Evolutionary conservation across 2,888 invertebrate species (phyloP).

Genomic region (Chorisops tibialis): DNA sequence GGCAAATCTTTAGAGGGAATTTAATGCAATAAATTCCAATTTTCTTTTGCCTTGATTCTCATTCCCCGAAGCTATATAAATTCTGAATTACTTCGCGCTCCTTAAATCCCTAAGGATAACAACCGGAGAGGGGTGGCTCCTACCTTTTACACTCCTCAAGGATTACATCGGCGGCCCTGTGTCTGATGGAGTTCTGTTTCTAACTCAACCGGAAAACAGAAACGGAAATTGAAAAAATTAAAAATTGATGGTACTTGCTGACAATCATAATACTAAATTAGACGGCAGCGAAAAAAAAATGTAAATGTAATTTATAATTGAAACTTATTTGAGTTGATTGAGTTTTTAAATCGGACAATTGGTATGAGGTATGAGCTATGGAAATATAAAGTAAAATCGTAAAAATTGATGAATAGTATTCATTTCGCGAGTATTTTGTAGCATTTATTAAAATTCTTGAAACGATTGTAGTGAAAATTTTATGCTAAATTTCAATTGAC

Average conservation of each 20-base stretch:
- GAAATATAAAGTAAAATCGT: too few relatives aligned
- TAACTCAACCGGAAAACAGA: not conserved
- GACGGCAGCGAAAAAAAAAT: too few relatives aligned
- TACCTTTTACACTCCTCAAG: too few relatives aligned
- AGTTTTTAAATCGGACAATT: too few relatives aligned
- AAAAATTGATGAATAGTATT: too few relatives aligned
- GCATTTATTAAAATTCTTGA: too few relatives aligned
- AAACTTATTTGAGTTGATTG: too few relatives aligned
- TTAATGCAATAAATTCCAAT: constrained; percentile 29
- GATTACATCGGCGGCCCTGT: not conserved
- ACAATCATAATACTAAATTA: not conserved
- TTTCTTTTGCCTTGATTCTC: constrained; percentile 14
- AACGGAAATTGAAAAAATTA: constrained; percentile 29
- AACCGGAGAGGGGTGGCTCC: not conserved
- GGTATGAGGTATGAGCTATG: too few relatives aligned
- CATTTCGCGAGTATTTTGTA: too few relatives aligned
- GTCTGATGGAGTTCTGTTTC: not conserved
- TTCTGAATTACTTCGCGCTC: constrained; percentile 33
- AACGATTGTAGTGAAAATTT: too few relatives aligned
- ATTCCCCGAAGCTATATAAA: constrained; percentile 28
- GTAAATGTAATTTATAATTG: too few relatives aligned
- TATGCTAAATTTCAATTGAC: too few relatives aligned
- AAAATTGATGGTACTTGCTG: constrained; percentile 23
- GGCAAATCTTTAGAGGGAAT: not conserved
- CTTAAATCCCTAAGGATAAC: not conserved